Percentiles rank a stretch among this genome's conserved stretches.
These are phyloP conservation scores for Bombus breviceps DNA, from an alignment of 1,140 invertebrate species.

Conservation along the genomic window DNA sequence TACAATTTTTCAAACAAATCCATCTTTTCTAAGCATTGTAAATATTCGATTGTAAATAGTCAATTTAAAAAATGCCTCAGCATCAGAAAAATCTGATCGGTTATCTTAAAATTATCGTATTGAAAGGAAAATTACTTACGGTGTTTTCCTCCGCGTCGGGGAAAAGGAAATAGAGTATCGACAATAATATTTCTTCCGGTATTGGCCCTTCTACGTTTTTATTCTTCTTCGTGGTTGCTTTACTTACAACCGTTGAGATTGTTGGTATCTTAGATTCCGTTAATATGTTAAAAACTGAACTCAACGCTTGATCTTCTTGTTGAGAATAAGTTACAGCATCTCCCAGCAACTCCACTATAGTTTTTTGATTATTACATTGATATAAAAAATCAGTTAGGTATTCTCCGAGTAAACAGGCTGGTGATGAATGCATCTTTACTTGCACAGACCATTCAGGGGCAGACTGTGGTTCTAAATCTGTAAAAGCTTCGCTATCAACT, in stretches of 20 bases:
- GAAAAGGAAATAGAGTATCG: conserved; percentile 93
- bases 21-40: background rate
- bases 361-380: conserved; percentile 80
- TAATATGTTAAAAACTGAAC: conserved; percentile 82
- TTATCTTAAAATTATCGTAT: background rate
- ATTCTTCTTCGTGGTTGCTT: conserved; percentile 79
- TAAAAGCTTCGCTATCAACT: conserved; percentile 93
- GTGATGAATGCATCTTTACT: conserved; percentile 84
- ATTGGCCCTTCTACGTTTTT: conserved; percentile 87
- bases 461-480: conserved; percentile 93
- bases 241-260: conserved; percentile 82
- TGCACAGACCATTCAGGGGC: conserved; percentile 91
- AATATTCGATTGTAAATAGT: background rate
- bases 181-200: conserved; percentile 88
- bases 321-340: conserved; percentile 78
- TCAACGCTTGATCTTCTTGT: conserved; percentile 71
- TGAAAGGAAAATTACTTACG: conserved; percentile 67
- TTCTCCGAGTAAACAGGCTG: conserved; percentile 87
- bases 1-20: background rate
- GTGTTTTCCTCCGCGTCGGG: conserved; percentile 91
- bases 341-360: conserved; percentile 84
- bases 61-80: background rate
- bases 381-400: conserved; percentile 85
- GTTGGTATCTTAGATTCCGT: conserved; percentile 85
- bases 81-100: too few species aligned